A percentile compares a stretch with the other conserved stretches of the same genome.
These are phyloP conservation scores for Sarcophaga carnaria DNA, from an alignment of 2,888 invertebrate genomes.

Conservation along the genomic window DNA sequence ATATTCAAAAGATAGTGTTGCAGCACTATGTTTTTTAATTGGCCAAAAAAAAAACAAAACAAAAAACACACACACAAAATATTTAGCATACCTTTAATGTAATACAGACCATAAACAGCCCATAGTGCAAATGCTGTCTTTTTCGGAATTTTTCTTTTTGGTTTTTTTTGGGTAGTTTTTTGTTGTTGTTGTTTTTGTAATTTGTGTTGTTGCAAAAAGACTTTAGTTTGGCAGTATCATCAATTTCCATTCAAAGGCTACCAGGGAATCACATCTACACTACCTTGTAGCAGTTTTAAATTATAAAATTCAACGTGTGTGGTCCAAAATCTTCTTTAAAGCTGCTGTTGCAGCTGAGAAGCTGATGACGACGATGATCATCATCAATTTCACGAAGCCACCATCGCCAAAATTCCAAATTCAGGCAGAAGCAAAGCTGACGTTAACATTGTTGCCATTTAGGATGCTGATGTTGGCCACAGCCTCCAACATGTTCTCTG, in stretches of 20 bases:
- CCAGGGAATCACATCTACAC: constrained; percentile 20
- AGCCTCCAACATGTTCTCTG: constrained; percentile 64
- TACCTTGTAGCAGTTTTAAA: constrained; percentile 67
- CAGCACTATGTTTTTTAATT: constrained; percentile 43
- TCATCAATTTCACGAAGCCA: neutral
- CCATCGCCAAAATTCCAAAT: constrained; percentile 47
- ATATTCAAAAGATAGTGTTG: constrained; percentile 31
- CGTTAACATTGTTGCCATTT: neutral
- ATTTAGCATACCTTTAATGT: neutral
- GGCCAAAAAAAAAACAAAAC: neutral
- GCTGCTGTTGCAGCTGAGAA: constrained; percentile 46
- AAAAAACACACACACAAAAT: neutral
- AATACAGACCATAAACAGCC: neutral
- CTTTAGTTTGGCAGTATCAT: constrained; percentile 61
- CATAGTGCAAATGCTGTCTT: neutral
- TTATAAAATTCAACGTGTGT: constrained; percentile 71
- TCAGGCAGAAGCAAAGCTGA: constrained; percentile 7
- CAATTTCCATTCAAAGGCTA: constrained; percentile 67
- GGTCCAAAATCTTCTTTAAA: constrained; percentile 72
- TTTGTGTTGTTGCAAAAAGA: constrained; percentile 48
- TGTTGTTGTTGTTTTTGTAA: neutral
- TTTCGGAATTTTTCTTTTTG: neutral
- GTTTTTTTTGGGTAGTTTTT: neutral
- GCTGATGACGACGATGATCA: constrained; percentile 28
- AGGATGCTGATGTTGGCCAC: constrained; percentile 14